Evolutionary conservation across 2,797 vertebrate species (phyloP).

Genomic region (Poecilia gillii): DNA sequence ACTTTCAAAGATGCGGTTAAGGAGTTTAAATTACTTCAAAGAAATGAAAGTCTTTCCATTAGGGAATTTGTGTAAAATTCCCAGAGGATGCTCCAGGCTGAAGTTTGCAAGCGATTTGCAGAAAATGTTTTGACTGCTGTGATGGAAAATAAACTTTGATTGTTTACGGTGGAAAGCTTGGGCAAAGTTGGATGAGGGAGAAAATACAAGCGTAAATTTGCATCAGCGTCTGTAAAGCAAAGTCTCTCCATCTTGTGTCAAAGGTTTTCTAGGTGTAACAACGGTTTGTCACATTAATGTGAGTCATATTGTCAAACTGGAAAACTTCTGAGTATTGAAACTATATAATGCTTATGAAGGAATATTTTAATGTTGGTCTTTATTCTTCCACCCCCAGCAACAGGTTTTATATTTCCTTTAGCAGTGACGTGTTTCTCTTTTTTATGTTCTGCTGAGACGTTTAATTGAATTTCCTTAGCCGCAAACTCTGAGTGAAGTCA

Average conservation of each 20-base stretch:
- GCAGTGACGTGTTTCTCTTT: constrained; percentile 10
- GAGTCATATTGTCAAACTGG: background rate
- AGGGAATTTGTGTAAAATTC: constrained; percentile 7
- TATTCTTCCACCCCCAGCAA: constrained; percentile 18
- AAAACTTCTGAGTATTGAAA: background rate
- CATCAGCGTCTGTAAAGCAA: background rate
- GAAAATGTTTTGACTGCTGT: background rate
- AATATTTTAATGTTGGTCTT: constrained; percentile 6
- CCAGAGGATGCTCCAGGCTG: background rate
- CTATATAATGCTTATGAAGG: background rate
- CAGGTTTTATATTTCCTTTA: constrained; percentile 14
- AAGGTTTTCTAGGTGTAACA: background rate
- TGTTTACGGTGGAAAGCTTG: background rate
- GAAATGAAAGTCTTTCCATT: background rate
- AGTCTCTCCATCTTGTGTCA: background rate
- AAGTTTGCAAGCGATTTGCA: background rate
- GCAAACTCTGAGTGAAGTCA: background rate
- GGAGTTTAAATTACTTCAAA: constrained; percentile 3
- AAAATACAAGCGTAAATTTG: background rate
- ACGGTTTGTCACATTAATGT: background rate
- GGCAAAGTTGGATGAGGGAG: background rate
- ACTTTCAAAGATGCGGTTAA: background rate
- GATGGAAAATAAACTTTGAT: background rate
- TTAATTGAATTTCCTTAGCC: background rate
- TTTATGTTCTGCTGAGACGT: constrained; percentile 11